These are phyloP conservation scores for Melipona bicolor DNA, from an alignment of 2,888 invertebrate species.

Conservation along the genomic window DNA sequence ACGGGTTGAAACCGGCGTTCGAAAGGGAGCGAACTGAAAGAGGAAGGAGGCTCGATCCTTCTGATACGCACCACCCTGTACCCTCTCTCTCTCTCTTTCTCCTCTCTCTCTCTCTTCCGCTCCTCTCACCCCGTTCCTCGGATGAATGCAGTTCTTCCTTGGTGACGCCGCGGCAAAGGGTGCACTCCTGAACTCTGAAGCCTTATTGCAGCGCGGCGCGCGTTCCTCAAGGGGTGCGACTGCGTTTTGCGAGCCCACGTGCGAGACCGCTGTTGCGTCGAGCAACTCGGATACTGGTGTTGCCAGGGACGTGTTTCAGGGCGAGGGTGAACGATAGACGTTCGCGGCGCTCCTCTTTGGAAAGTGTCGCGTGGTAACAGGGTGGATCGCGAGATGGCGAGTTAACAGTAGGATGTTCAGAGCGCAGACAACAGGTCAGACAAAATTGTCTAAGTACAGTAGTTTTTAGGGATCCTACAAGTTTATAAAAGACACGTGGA, in stretches of 20 bases:
- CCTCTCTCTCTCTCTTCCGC: background rate
- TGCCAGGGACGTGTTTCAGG: conserved; percentile 33
- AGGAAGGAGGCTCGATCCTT: conserved; percentile 74
- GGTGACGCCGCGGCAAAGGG: conserved; percentile 63
- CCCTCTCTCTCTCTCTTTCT: background rate
- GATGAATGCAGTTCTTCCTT: conserved; percentile 75
- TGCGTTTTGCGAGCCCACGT: conserved; percentile 67
- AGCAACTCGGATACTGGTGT: conserved; percentile 34
- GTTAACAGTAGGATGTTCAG: background rate
- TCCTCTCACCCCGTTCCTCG: conserved; percentile 20
- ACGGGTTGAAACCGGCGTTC: conserved; percentile 43
- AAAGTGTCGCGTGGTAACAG: background rate
- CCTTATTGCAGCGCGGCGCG: conserved; percentile 34
- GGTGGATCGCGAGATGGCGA: too few relatives aligned
- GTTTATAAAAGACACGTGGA: background rate
- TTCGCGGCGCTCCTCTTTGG: background rate
- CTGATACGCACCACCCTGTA: conserved; percentile 73
- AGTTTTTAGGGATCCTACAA: background rate
- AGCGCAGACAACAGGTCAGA: background rate
- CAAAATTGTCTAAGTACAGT: background rate
- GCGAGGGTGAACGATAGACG: background rate
- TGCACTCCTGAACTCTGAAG: conserved; percentile 54
- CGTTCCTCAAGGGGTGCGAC: conserved; percentile 55
- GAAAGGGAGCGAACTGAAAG: conserved; percentile 46
- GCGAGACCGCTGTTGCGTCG: conserved; percentile 46